A percentile compares a stretch with the other conserved stretches of the same genome.
phyloP scores from a whole-genome alignment of 2,888 invertebrate genomes.

The Steromphala cineraria region DNA sequence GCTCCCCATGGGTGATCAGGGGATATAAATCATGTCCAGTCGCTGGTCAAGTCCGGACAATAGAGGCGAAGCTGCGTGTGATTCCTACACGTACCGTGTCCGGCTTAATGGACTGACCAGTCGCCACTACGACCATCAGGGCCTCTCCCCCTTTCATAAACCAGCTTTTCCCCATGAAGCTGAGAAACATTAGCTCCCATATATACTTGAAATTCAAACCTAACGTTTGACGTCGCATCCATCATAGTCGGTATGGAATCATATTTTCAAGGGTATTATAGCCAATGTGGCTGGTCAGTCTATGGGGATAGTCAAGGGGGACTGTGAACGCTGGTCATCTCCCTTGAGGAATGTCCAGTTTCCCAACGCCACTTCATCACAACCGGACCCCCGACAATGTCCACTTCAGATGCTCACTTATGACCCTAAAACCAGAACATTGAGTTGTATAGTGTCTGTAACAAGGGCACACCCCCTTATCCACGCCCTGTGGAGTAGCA shows the following conservation, averaged over 20 bases:
- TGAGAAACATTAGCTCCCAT: neutral
- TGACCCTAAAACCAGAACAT: no score
- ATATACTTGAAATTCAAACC: neutral
- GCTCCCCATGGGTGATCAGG: no score
- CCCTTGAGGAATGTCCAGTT: neutral
- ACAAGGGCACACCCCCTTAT: neutral
- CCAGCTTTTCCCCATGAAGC: no score
- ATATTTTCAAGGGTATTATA: neutral
- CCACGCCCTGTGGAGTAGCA: neutral
- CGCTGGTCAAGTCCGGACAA: neutral
- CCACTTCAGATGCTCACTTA: neutral
- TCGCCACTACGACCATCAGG: neutral
- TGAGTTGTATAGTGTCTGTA: no score
- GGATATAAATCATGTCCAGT: no score
- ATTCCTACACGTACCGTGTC: neutral
- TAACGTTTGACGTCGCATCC: neutral
- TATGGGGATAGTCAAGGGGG: neutral
- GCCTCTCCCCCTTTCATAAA: no score
- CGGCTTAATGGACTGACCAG: neutral
- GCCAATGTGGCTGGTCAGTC: neutral
- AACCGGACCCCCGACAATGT: neutral
- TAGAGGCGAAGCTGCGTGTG: neutral
- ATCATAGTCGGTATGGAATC: neutral
- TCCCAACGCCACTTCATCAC: neutral
- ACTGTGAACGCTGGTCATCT: neutral